Percentiles rank a stretch among this genome's conserved stretches.
Conservation (phyloP, 2,797 vertebrate genomes). For the Smutsia temminckii region DNA sequence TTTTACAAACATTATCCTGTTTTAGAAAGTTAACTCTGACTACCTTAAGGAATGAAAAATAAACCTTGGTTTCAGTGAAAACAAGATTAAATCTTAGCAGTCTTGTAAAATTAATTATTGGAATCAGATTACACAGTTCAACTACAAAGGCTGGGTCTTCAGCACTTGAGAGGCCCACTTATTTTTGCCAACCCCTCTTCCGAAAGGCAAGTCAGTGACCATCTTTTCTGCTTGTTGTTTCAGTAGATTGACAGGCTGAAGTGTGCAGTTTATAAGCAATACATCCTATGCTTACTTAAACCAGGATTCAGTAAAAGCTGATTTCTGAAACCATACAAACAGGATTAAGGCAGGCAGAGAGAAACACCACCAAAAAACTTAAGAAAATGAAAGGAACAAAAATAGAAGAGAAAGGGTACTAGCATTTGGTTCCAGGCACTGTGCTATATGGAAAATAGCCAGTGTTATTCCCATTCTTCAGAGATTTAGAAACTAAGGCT, state of each 20-base stretch:
- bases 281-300: neutral
- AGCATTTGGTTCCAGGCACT: neutral
- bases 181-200: neutral
- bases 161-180: neutral
- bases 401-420: neutral
- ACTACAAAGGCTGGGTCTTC: neutral
- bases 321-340: neutral
- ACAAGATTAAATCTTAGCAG: constrained; percentile 58
- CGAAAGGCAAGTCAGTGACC: neutral
- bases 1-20: constrained; percentile 70
- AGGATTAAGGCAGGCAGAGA: neutral
- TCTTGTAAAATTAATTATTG: constrained; percentile 63
- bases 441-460: neutral
- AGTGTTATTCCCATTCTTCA: neutral
- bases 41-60: constrained; percentile 57
- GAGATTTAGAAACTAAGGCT: neutral
- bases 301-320: neutral
- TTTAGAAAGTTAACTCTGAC: constrained; percentile 70
- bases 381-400: neutral
- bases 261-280: neutral
- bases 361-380: neutral
- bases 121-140: constrained; percentile 44
- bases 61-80: constrained; percentile 68
- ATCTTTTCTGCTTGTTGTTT: neutral
- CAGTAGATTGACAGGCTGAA: neutral